phyloP scores from a whole-genome alignment of 2,113 vertebrate genomes.

The Rhinopithecus roxellana region DNA sequence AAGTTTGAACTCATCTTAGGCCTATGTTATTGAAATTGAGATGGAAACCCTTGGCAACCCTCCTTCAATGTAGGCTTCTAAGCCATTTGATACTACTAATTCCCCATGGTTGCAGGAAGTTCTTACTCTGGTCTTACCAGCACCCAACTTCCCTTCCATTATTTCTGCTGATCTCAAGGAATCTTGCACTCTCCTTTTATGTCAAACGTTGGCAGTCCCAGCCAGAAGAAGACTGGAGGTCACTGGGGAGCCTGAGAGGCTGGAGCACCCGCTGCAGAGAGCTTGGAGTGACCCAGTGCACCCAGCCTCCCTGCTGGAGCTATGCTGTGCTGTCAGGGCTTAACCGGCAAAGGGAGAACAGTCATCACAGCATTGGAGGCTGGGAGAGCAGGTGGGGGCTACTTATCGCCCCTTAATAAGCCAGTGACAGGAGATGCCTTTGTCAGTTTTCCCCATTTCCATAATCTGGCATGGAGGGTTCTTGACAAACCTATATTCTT shows the following conservation, averaged over 20 bases:
- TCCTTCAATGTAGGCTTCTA: neutral
- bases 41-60: neutral
- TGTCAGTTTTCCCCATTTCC: neutral
- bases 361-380: neutral
- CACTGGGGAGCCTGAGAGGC: neutral
- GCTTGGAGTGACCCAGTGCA: rapidly evolving
- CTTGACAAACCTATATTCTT: neutral
- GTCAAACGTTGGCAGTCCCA: neutral
- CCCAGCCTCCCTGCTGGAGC: neutral
- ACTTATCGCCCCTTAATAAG: neutral
- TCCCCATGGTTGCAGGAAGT: neutral
- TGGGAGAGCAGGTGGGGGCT: neutral
- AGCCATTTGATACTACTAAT: neutral
- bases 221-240: neutral
- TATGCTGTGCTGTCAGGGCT: neutral
- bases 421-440: neutral
- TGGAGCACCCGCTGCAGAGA: neutral
- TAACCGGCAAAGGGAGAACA: too few species aligned
- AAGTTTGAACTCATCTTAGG: neutral
- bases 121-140: neutral
- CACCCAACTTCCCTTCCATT: neutral
- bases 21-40: neutral
- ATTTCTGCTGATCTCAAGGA: neutral
- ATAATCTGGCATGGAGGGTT: neutral
- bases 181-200: neutral